These are phyloP conservation scores for Cheilosia impressa DNA, from an alignment of 2,888 invertebrate species.

Conservation along the genomic window DNA sequence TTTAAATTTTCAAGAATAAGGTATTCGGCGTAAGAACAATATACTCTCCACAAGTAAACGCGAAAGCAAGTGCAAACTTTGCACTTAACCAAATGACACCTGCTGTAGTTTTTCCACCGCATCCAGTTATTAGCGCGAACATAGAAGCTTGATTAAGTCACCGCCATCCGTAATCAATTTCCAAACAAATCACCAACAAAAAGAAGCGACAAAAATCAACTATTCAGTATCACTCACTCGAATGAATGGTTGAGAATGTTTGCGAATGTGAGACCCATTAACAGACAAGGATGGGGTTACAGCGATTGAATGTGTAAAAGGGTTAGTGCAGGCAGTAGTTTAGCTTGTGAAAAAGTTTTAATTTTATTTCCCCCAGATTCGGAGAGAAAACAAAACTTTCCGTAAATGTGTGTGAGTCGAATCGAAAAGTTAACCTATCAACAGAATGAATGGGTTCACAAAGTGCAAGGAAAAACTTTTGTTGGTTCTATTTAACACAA, in stretches of 20 bases:
- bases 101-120: not conserved
- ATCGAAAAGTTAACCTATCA: constrained; percentile 68
- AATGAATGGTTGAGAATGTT: constrained; percentile 1
- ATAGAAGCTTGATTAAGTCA: constrained; percentile 36
- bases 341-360: constrained; percentile 37
- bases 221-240: constrained; percentile 24
- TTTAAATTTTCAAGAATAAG: no score
- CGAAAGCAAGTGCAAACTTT: constrained; percentile 25
- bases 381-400: constrained; percentile 28
- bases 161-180: constrained; percentile 31
- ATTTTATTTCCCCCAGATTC: constrained; percentile 37
- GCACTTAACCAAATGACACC: constrained; percentile 30
- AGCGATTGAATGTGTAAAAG: not conserved
- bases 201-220: not conserved
- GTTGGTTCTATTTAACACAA: constrained; percentile 22
- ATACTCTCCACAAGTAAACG: no score
- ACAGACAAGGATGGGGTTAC: not conserved
- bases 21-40: no score
- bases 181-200: constrained; percentile 25
- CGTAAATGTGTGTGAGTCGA: constrained; percentile 29
- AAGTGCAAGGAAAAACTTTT: constrained; percentile 66
- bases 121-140: not conserved
- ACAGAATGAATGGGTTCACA: constrained; percentile 55
- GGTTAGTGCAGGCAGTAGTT: not conserved
- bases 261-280: constrained; percentile 4